Evolutionary conservation across 64 coral and sea anemone genomes (phyloP).

Genomic region (Cladopsammia gracilis): DNA sequence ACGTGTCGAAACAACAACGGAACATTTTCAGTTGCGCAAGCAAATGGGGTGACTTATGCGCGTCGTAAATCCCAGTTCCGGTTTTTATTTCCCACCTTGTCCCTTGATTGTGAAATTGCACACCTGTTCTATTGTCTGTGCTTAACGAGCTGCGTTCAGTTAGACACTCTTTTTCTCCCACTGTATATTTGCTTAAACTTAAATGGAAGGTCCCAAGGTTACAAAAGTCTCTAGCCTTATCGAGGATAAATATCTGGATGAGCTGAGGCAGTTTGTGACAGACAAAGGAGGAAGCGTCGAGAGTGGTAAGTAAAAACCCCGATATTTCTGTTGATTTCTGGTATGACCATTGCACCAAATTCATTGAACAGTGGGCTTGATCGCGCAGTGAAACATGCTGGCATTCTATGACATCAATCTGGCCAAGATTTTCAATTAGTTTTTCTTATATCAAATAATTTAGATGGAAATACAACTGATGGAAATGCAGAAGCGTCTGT

Average conservation of each 20-base stretch:
- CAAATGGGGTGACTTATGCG: neutral
- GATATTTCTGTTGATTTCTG: neutral
- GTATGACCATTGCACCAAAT: neutral
- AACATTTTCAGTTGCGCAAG: constrained; percentile 15
- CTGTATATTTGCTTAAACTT: constrained; percentile 9
- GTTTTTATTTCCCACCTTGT: constrained; percentile 19
- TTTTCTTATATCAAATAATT: neutral
- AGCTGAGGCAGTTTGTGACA: constrained; percentile 25
- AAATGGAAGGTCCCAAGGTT: constrained; percentile 16
- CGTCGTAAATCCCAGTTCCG: neutral
- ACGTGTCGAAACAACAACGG: neutral
- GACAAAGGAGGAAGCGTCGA: constrained; percentile 24
- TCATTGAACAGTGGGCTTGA: neutral
- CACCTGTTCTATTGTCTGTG: neutral
- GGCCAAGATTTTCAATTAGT: neutral
- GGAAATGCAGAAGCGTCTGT: neutral
- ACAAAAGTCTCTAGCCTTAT: constrained; percentile 7
- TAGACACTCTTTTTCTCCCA: constrained; percentile 22
- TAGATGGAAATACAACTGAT: neutral
- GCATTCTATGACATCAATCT: neutral
- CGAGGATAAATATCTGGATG: constrained; percentile 13
- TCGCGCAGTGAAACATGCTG: neutral
- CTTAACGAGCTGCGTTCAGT: neutral
- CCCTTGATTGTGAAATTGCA: neutral
- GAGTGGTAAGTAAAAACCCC: constrained; percentile 5